Percentiles rank a stretch among this genome's conserved stretches.
These are phyloP conservation scores for Saccostrea glomerata DNA, from an alignment of 1,140 invertebrate species.

Conservation along the genomic window DNA sequence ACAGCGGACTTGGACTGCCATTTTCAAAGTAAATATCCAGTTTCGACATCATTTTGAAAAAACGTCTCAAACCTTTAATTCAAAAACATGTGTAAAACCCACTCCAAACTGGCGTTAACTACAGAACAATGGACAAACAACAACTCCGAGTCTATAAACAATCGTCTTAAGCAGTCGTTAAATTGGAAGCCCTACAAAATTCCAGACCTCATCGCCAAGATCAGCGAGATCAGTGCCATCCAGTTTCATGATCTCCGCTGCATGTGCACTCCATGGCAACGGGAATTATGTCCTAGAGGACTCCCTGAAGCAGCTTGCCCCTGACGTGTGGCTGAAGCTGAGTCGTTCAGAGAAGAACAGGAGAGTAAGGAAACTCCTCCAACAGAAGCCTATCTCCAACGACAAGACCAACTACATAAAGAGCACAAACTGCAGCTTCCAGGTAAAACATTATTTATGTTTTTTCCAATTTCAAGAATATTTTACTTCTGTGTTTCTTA, in stretches of 20 bases:
- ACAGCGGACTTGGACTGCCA: not conserved
- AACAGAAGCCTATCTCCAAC: not conserved
- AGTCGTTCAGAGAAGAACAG: not conserved
- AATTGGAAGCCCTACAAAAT: constrained; percentile 32
- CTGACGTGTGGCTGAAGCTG: not conserved
- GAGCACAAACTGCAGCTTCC: not conserved
- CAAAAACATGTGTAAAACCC: no score
- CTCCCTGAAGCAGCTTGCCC: no score
- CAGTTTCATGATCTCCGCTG: no score
- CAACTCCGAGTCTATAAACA: constrained; percentile 39
- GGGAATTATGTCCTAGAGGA: no score
- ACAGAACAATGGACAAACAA: constrained; percentile 38
- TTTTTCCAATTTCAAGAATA: not conserved
- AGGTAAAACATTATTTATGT: not conserved
- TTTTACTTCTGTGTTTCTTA: no score
- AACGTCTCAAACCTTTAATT: no score
- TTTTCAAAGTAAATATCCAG: no score
- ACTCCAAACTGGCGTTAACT: not conserved
- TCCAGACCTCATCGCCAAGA: not conserved
- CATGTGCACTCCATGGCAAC: no score
- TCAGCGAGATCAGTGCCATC: not conserved
- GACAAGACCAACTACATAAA: constrained; percentile 22
- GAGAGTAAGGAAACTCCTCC: not conserved
- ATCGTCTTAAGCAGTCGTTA: not conserved
- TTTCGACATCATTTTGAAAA: no score